Base-by-base conservation (phyloP, 1,140 invertebrate species). In the Drosophila kepulauana region DNA sequence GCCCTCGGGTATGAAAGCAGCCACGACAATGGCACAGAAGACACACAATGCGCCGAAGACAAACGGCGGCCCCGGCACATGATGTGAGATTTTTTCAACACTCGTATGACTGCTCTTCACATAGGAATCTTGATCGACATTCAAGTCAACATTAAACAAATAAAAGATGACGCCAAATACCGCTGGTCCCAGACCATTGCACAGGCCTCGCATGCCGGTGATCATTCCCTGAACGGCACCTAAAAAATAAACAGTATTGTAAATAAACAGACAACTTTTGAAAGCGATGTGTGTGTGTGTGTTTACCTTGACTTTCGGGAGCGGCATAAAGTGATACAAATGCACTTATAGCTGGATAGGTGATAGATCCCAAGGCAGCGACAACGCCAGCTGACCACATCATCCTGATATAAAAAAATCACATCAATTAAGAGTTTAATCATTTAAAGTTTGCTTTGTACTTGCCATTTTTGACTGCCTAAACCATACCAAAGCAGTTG, bases 11-110 rank as follows among this genome's bases (percentile, higher is more conserved):
- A 99, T 97, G 93, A 98, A 98, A 56, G 97, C 95, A 49, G 98
- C 97, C 73, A 99, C 97, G 68, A 99, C 93, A 82, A 99, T 94
- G 33, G 99, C 99, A 92, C 98, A 96, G 75, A 99, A 96, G 59
- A 99, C 99, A 91, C 99, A 95, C 89, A 99, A 94, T 58, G 99
- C 98, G 64, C 99, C 99, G 94, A 99, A 98, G 33, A 99, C 97
- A 94, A 99, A 99, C n/a, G 99, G 99, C 52, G 99, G 99, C n/a
- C 99, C 99, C 51, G 99, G 99, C 79, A 99, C 96, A 80, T 99
- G 93, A 93, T 97, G 94, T 38, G 93, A 92, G 64, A 94, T 81
- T 64, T 76, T 92, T 48, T 92, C 88, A 25, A 91, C 81, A 48
- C 67, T 80, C 25, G 82, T 76, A 54, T 71, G 49, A 20, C 65